Base-by-base conservation (phyloP, 64 coral and sea anemone genomes). In the Dendrophyllia cribrosa region DNA sequence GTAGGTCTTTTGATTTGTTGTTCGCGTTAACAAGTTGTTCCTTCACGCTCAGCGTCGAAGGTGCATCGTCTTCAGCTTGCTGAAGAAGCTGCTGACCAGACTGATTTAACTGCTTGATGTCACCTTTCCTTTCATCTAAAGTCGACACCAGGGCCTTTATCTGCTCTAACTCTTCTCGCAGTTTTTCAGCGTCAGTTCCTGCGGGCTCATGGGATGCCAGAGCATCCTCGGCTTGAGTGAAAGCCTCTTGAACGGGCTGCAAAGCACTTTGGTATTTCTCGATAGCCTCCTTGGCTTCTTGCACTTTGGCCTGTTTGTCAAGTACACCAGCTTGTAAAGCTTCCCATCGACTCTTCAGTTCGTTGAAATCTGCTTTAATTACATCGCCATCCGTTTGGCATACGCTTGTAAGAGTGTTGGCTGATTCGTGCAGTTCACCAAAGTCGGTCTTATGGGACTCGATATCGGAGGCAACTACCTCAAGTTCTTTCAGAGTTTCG, bases 171-270 rank as follows among this genome's bases (percentile, higher is more conserved):
- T 97, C 95, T 48, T 88, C 65, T 1, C 75, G 75, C 4, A 97
- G 62, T 78, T 94, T 94, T 15, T 94, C 95, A 44, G 80, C 88
- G 62, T 97, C 81, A 43, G 92, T 94, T 64, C 95, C 95, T 20
- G 90, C 59, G 6, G 95, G 92, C 59, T 94, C 92, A 83, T 72
- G 82, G 26, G 88, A 76, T 49, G 73, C 75, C 65, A 97, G 83
- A 26, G 93, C 75, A 77, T 90, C 76, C 59, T 97, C 95, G 0
- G 92, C 95, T 82, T 97, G 95, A 14, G 95, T 94, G 63, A 97
- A 97, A 66, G 95, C 95, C 59, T 97, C 95, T 52, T 94, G 95
- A 21, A 97, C 89, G 2, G 95, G 95, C n/a, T 97, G 95, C 69
- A 97, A 68, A 46, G 95, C 92, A 62, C 95, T 97, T 51, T 93